These are phyloP conservation scores for Melieria omissa DNA, from an alignment of 2,888 invertebrate species.

Conservation along the genomic window DNA sequence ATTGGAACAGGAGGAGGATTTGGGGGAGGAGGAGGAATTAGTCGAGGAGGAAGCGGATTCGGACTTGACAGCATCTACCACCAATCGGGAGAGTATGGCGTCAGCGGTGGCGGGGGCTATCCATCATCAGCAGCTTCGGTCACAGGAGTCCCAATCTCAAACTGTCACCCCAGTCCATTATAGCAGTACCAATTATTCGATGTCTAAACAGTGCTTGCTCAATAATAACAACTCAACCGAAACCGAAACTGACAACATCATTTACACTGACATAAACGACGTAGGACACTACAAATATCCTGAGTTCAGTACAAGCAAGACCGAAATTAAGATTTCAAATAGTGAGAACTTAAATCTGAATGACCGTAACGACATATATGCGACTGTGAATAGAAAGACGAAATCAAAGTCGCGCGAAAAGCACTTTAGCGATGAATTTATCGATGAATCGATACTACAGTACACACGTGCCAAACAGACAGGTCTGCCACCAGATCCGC, in stretches of 20 bases:
- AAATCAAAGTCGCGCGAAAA: slow-evolving; percentile 65
- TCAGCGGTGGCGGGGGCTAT: slow-evolving; percentile 59
- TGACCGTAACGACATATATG: slow-evolving; percentile 65
- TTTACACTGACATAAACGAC: slow-evolving; percentile 67
- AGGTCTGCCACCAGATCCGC: slow-evolving; percentile 46
- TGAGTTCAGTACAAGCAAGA: slow-evolving; percentile 54
- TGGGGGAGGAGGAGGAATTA: slow-evolving; percentile 63
- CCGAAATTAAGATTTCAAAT: slow-evolving; percentile 62
- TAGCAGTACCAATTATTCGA: slow-evolving; percentile 68
- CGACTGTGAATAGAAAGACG: slow-evolving; percentile 66
- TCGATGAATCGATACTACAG: slow-evolving; percentile 64
- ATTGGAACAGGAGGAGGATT: slow-evolving; percentile 64
- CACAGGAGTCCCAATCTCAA: slow-evolving; percentile 65
- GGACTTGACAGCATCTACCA: slow-evolving; percentile 69
- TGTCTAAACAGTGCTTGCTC: slow-evolving; percentile 67
- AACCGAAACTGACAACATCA: slow-evolving; percentile 67
- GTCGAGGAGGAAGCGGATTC: slow-evolving; percentile 66
- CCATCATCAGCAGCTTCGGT: slow-evolving; percentile 65
- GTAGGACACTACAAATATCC: slow-evolving; percentile 64
- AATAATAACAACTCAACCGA: slow-evolving; percentile 65
- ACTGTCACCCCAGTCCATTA: slow-evolving; percentile 67
- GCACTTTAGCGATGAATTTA: slow-evolving; percentile 66
- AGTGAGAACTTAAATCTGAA: slow-evolving; percentile 62
- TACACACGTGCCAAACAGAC: slow-evolving; percentile 61
- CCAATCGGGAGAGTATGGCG: slow-evolving; percentile 68